A percentile compares a stretch with the other conserved stretches of the same genome.
These are phyloP conservation scores for Serrognathus titanus DNA, from an alignment of 2,888 invertebrate genomes.

Conservation along the genomic window DNA sequence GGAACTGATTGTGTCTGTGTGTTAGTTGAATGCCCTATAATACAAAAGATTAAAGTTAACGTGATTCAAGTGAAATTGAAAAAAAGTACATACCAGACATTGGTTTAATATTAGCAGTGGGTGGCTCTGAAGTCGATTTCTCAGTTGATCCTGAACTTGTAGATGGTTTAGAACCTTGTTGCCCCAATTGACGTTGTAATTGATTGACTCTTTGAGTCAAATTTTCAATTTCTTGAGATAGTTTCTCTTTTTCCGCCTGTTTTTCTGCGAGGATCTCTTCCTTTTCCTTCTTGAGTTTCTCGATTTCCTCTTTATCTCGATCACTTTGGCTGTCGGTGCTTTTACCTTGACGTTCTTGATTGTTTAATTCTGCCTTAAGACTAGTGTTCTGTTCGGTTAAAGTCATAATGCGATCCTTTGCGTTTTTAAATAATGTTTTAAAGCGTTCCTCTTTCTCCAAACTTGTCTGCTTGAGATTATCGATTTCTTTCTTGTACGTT, in stretches of 20 bases:
- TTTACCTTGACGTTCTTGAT: slow-evolving; percentile 29
- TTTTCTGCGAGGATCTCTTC: slow-evolving; percentile 51
- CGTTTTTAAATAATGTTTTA: slow-evolving; percentile 63
- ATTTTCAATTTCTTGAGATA: slow-evolving; percentile 60
- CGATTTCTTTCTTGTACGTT: slow-evolving; percentile 53
- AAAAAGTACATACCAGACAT: slow-evolving; percentile 63
- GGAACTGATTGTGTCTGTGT: slow-evolving; percentile 54
- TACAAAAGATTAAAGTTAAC: no score
- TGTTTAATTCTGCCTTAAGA: slow-evolving; percentile 55
- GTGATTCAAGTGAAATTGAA: no score
- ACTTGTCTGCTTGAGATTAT: slow-evolving; percentile 44
- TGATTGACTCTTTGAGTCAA: slow-evolving; percentile 60
- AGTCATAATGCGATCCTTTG: slow-evolving; percentile 69
- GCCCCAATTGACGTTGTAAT: slow-evolving; percentile 29
- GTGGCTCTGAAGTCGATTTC: slow-evolving; percentile 58
- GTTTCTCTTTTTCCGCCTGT: slow-evolving; percentile 58
- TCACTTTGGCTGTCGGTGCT: slow-evolving; percentile 47
- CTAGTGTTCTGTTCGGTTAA: slow-evolving; percentile 67
- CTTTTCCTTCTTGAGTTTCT: slow-evolving; percentile 63
- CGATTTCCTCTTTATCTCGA: slow-evolving; percentile 53
- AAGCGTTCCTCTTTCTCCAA: slow-evolving; percentile 50
- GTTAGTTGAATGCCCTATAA: slow-evolving; percentile 40
- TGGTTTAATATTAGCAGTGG: slow-evolving; percentile 92
- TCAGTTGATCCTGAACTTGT: slow-evolving; percentile 63
- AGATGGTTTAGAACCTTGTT: slow-evolving; percentile 59